Evolutionary conservation across 2,888 invertebrate genomes (phyloP), one percentile per base, ranked within the genome.

Genomic region (Rhynchonema sp.): DNA sequence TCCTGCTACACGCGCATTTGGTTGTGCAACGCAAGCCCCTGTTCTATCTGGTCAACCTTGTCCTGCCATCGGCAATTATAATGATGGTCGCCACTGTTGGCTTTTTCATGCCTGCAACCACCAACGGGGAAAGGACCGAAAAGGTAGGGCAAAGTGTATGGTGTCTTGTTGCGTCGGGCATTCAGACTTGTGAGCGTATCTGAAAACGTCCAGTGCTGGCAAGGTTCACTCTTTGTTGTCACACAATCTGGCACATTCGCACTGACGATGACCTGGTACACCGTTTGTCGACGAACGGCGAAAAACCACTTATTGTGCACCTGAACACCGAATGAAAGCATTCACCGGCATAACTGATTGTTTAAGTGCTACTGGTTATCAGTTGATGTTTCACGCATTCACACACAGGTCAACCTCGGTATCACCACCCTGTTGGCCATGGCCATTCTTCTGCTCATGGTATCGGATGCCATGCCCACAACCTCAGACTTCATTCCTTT

Each of bases 401-500:
- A 38, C 17, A 22, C n/a, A 3, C 68, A 69, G 61, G 70, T 70
- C 61, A 70, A 71, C 61, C 61, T 70, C 23, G 70, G 69, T 59
- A 69, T 69, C 57, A 69, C 69, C 1, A 68, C 68, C 22, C 66
- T 70, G 38, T 25, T 56, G 30, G 56, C 77, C 2, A 76, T 76
- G 69, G 74, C 75, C 30, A 75, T 77, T 62, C 71, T 77, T 63
- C 74, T 76, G 75, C 66, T 77, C 60, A 72, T 77, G 64, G 74
- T 76, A 9, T 74, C 75, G 1, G 77, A 77, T 63, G 75, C 74
- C 61, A 76, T 77, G 76, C 77, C 77, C 1, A 75, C 75, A 1
- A 77, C 77, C 1, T 76, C 76, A 2, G 76, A 77, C 58, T 75
- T 74, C 66, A 75, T 77, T 53, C 77, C 77, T 13, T 67, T 77